phyloP scores from a whole-genome alignment of 1,140 invertebrate genomes.

The Tribolium castaneum region DNA sequence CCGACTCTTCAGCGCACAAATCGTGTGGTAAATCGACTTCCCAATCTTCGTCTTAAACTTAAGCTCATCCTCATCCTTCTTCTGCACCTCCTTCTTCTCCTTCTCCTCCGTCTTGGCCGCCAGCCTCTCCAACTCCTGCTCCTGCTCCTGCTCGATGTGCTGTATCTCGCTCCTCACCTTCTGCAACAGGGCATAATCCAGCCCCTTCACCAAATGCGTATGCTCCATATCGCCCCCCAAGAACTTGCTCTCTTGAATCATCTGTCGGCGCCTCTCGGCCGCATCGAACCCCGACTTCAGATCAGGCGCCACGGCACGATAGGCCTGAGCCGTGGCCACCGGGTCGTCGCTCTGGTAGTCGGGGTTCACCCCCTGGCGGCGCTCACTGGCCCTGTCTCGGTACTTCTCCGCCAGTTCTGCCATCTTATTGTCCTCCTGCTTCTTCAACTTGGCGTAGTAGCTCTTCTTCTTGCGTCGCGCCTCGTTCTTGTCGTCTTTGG shows the following conservation, averaged over 20 bases:
- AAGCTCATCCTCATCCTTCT: conserved; percentile 79
- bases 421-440: conserved; percentile 95
- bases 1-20: conserved; percentile 74
- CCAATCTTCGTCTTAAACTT: conserved; percentile 85
- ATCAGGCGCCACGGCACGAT: conserved; percentile 95
- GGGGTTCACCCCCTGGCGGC: conserved; percentile 87
- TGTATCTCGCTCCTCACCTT: conserved; percentile 88
- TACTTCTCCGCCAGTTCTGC: conserved; percentile 96
- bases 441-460: conserved; percentile 94
- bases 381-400: conserved; percentile 91
- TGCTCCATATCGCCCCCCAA: conserved; percentile 99
- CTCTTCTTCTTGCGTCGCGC: conserved; percentile 86
- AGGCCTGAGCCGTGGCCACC: conserved; percentile 89
- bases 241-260: conserved; percentile 99
- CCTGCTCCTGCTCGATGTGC: conserved; percentile 84
- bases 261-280: conserved; percentile 92
- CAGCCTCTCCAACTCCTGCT: conserved; percentile 83
- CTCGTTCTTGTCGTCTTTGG: conserved; percentile 70
- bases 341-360: conserved; percentile 87
- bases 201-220: conserved; percentile 99
- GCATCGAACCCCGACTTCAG: conserved; percentile 93
- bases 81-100: conserved; percentile 69
- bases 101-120: conserved; percentile 70
- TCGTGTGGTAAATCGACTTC: conserved; percentile 78
- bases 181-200: conserved; percentile 99